Base-by-base conservation (phyloP, 2,797 vertebrate species). In the Ciconia nigra region DNA sequence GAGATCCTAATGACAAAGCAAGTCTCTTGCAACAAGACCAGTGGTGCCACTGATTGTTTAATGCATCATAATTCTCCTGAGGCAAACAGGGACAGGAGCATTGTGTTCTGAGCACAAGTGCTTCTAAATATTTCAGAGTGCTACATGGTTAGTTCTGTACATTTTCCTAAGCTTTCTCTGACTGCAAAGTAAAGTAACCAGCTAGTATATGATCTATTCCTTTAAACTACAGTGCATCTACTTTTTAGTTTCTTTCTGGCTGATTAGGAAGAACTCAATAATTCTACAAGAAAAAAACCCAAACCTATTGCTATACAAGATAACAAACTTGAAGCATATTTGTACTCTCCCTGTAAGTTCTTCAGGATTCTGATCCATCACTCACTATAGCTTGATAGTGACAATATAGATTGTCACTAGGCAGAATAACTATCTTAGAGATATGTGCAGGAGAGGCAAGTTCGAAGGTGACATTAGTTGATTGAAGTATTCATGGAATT, bases 41-140 rank as follows among this genome's bases (percentile, higher is more conserved):
- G 54, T 55, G 86, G 28, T 89, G 83, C 63, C 54, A 39, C 52
- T 67, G 79, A n/a, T 20, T 66, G 39, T 59, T 90, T 89, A 87
- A 81, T 87, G 65, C 81, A 83, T 47, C 10, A 4, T 14, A 31
- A 67, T 31, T 76, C 58, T 83, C 69, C 54, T 35, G 41, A 89
- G 46, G 16, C 57, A 70, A 80, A 54, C 1, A 2, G 13, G 76
- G 57, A 54, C 81, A 87, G 63, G 9, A 96, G 41, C 41, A 76
- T 7, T 63, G 37, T 46, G 49, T 54, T 77, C 62, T 63, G 59
- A 91, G 74, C 67, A 73, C 67, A 93, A 59, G 29, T 15, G 28
- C 78, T 90, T 79, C 71, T 90, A 70, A 89, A 80, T 95, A 83
- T 95, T 95, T 93, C 73, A 82, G 31, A 63, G 29, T 51, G 52